Conservation (phyloP, 2,113 vertebrate species). For the Holacanthus passer region DNA sequence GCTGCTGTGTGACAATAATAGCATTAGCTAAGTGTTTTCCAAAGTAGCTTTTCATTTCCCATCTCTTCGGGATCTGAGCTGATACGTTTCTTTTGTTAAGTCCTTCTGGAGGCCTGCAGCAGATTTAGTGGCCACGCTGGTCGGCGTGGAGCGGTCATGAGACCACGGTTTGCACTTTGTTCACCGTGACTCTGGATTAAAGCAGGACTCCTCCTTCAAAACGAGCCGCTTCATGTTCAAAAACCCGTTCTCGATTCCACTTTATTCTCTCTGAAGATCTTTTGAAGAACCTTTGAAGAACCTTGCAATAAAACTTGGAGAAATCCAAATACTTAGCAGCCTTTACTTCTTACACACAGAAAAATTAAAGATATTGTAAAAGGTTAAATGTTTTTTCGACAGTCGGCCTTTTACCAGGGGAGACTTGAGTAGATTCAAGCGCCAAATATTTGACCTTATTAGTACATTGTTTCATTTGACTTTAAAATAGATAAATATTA, state of each 20-base stretch:
- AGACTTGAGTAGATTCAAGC: neutral
- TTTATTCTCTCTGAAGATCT: neutral
- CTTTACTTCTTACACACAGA: neutral
- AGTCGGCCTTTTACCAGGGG: neutral
- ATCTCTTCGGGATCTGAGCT: neutral
- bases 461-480: neutral
- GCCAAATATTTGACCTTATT: too few species aligned
- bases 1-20: neutral
- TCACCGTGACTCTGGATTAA: constrained; percentile 39
- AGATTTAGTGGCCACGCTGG: constrained; percentile 21
- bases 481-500: neutral
- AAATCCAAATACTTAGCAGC: neutral
- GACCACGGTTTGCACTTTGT: constrained; percentile 48
- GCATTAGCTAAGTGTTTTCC: neutral
- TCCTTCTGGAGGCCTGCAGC: constrained; percentile 35
- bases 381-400: neutral
- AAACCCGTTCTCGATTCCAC: neutral
- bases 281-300: neutral
- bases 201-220: neutral
- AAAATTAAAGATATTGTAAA: neutral
- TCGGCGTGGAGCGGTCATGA: constrained; percentile 50
- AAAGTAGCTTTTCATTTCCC: constrained; percentile 23
- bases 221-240: neutral
- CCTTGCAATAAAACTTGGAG: neutral
- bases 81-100: neutral